These are phyloP conservation scores for Leptoteleia sp. DNA, from an alignment of 1,140 invertebrate species.

Conservation along the genomic window DNA sequence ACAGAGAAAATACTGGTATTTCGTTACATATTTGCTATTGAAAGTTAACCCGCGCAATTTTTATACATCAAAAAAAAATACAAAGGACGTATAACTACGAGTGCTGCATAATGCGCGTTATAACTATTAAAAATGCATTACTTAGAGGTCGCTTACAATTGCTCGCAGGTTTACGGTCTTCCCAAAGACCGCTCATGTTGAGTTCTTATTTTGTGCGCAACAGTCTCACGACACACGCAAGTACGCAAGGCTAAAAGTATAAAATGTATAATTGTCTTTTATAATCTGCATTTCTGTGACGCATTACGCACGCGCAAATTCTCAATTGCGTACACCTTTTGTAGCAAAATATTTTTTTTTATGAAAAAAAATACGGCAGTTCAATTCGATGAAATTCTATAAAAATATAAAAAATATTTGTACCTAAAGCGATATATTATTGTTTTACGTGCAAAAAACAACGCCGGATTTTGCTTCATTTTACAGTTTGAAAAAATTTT, in stretches of 20 bases:
- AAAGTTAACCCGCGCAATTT: conserved; percentile 19
- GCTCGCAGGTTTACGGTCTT: background rate
- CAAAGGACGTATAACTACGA: background rate
- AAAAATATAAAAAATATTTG: conserved; percentile 47
- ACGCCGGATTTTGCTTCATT: background rate
- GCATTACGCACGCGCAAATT: background rate
- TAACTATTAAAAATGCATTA: too few relatives aligned
- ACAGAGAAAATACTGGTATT: conserved; percentile 51
- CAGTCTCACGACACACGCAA: conserved; percentile 40
- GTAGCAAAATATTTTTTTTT: conserved; percentile 13
- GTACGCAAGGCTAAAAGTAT: conserved; percentile 32
- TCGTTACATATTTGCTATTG: conserved; percentile 25
- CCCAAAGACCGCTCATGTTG: background rate
- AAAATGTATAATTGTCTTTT: conserved; percentile 26
- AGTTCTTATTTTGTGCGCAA: conserved; percentile 14
- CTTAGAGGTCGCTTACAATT: background rate
- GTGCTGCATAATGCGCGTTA: too few relatives aligned
- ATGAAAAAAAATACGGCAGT: conserved; percentile 14
- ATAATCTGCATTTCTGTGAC: conserved; percentile 12
- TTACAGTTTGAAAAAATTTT: background rate
- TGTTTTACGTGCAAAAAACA: conserved; percentile 1
- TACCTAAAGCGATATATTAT: conserved; percentile 15
- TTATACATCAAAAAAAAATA: conserved; percentile 11
- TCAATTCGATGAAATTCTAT: conserved; percentile 21
- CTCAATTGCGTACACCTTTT: background rate